These are phyloP conservation scores for Drosophila flavopinicola DNA, from an alignment of 2,888 invertebrate species.

Conservation along the genomic window DNA sequence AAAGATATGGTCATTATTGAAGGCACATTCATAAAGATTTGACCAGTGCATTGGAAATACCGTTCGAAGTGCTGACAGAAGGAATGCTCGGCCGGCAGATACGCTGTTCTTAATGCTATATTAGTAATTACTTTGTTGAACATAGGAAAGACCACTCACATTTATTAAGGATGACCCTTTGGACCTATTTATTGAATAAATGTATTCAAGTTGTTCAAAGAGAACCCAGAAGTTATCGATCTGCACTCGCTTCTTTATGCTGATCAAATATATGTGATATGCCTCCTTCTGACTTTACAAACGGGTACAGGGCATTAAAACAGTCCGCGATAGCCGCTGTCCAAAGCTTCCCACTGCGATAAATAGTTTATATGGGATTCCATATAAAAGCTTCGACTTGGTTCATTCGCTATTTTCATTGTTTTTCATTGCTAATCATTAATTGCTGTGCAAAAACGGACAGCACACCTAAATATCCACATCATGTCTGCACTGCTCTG, in stretches of 20 bases:
- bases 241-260: no score
- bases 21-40: slow-evolving; percentile 51
- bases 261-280: no score
- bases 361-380: slow-evolving; percentile 36
- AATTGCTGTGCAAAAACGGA: slow-evolving; percentile 45
- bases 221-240: no score
- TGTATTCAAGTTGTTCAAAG: no score
- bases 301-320: not conserved
- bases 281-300: no score
- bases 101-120: no score
- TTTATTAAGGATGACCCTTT: no score
- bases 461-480: slow-evolving; percentile 9
- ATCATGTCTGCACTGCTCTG: slow-evolving; percentile 16
- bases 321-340: slow-evolving; percentile 14
- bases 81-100: no score
- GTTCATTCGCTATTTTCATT: slow-evolving; percentile 17
- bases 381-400: slow-evolving; percentile 61
- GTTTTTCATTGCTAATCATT: slow-evolving; percentile 64
- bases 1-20: slow-evolving; percentile 49
- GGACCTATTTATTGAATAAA: no score
- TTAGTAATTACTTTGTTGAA: no score
- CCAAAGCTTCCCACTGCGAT: slow-evolving; percentile 35
- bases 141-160: no score
- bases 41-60: slow-evolving; percentile 34
- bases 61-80: no score